Conservation (phyloP, 2,113 vertebrate species). For the Dromaius novaehollandiae region DNA sequence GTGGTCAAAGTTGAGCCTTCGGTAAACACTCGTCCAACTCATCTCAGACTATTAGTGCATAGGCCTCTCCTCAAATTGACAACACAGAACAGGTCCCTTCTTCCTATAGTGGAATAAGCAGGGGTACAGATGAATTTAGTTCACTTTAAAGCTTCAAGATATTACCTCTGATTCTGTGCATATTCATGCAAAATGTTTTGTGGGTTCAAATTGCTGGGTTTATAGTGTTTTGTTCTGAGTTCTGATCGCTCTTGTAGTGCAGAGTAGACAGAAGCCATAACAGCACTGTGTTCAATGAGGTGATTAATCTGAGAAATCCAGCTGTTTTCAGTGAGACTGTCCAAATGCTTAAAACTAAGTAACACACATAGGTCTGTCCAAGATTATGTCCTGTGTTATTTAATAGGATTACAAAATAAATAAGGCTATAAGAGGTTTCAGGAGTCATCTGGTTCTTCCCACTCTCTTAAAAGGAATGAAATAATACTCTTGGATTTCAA, state of each 20-base stretch:
- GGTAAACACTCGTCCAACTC: background rate
- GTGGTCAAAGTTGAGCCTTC: slow-evolving; percentile 7
- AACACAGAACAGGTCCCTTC: background rate
- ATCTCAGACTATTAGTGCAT: background rate
- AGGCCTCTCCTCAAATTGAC: background rate
- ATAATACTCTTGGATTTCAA: background rate
- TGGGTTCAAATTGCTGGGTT: background rate
- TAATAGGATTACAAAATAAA: background rate
- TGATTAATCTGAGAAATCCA: background rate
- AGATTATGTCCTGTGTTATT: background rate
- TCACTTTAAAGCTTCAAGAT: background rate
- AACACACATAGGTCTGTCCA: background rate
- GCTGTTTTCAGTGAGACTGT: background rate
- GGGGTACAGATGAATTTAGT: background rate
- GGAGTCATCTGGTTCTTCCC: background rate
- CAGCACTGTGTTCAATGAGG: background rate
- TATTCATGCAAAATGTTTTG: background rate
- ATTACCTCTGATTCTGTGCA: background rate
- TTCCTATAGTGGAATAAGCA: background rate
- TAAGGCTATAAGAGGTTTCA: background rate
- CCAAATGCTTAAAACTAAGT: background rate
- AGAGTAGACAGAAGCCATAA: background rate
- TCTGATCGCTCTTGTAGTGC: background rate
- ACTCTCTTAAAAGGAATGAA: background rate
- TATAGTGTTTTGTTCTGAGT: background rate